A percentile compares a stretch with the other conserved stretches of the same genome.
Evolutionary conservation across 2,113 vertebrate genomes (phyloP).

Genomic region (Malurus elegans): DNA sequence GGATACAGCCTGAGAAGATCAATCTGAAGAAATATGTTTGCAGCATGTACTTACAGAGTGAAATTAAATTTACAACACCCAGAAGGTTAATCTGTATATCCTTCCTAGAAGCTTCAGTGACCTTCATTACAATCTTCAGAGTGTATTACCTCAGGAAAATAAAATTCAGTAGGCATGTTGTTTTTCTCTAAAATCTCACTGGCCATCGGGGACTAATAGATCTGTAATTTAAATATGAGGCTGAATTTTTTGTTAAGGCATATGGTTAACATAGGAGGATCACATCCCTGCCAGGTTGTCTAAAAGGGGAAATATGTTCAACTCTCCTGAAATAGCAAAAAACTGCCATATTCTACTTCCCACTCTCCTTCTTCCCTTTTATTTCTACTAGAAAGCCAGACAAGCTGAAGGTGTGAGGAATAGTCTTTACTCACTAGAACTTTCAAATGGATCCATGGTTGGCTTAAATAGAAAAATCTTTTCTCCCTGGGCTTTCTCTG

Average conservation of each 20-base stretch:
- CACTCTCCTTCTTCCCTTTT: neutral
- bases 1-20: neutral
- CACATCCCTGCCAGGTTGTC: neutral
- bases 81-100: neutral
- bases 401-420: neutral
- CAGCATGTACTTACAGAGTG: neutral
- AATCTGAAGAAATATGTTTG: constrained; percentile 25
- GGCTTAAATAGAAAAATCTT: neutral
- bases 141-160: neutral
- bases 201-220: neutral
- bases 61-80: constrained; percentile 8
- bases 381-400: neutral
- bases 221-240: neutral
- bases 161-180: neutral
- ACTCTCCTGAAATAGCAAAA: neutral
- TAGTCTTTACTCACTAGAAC: neutral
- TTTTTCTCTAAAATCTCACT: neutral
- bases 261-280: neutral
- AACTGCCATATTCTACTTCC: neutral
- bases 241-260: neutral
- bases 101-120: neutral
- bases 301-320: neutral
- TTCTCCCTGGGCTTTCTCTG: neutral
- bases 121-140: neutral
- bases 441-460: neutral